Base-by-base conservation (phyloP, 2,797 vertebrate genomes). In the Mareca strepera region DNA sequence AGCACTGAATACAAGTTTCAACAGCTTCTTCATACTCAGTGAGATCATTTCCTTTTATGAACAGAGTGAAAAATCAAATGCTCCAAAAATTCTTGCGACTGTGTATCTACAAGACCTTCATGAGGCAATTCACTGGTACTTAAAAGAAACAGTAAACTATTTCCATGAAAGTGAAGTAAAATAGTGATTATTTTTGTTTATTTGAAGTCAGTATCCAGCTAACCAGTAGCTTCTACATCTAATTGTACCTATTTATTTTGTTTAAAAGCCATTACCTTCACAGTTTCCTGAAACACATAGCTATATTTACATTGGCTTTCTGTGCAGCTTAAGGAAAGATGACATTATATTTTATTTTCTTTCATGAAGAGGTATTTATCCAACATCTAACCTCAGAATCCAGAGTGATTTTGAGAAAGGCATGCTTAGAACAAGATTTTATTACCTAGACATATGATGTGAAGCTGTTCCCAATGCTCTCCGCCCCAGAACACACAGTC, bases 381-480 rank as follows among this genome's bases (percentile, higher is more conserved):
- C 66, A 67, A 82, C 9, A 74, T 12, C 31, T 70, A 35, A 58
- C 15, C 5, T 48, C 35, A 18, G 18, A 86, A 76, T 21, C 17
- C 29, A 9, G 25, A 73, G 7, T 12, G 6, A 74, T 77, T 90
- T 50, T 83, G 43, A 86, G 23, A 10, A 81, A 12, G 8, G 5
- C 8, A 68, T 76, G 14, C 29, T 78, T 59, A 88, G 2, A 87
- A 26, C 26, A 63, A 6, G 5, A 29, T 87, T 87, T 75, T 85
- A 87, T 96, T 97, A 99, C 99, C 99, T 99, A 95, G 99, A 99
- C 99, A 99, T 99, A 92, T 99, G 99, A 97, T 99, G 99, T 12
- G 99, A 99, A 31, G 99, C 99, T 22, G 99, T 99, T 73, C 99
- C 99, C 94, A 99, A 92, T 12, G 99, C 99, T 98, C 99, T 98